phyloP scores from a whole-genome alignment of 1,140 invertebrate genomes.

The Drosophila leontia region DNA sequence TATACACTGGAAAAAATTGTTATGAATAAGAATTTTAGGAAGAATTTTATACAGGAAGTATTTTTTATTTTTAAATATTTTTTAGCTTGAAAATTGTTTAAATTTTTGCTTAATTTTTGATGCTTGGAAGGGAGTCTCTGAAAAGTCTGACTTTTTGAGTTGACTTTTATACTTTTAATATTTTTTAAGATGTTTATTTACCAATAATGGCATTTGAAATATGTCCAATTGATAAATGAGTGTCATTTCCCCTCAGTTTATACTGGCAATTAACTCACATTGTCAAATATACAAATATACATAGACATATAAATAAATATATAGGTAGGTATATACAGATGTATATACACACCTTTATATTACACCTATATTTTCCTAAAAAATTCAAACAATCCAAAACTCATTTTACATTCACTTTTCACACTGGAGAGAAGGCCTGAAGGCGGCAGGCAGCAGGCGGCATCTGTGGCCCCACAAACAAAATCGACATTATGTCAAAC shows the following conservation, averaged over 20 bases:
- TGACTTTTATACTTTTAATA: too few relatives aligned
- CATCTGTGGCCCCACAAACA: conserved; percentile 56
- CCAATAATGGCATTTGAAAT: background rate
- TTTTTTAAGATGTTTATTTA: too few relatives aligned
- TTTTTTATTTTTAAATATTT: background rate
- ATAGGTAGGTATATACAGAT: background rate
- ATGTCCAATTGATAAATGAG: conserved; percentile 24
- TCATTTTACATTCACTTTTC: conserved; percentile 38
- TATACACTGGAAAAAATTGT: background rate
- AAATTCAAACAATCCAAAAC: conserved; percentile 19
- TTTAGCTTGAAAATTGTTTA: background rate
- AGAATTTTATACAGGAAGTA: too few relatives aligned
- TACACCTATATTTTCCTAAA: background rate
- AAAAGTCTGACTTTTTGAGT: too few relatives aligned
- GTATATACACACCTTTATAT: background rate
- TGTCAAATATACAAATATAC: background rate
- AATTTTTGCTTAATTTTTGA: too few relatives aligned
- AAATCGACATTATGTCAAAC: conserved; percentile 72
- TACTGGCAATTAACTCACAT: conserved; percentile 21
- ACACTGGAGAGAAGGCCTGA: background rate
- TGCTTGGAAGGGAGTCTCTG: too few relatives aligned
- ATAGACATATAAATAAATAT: background rate
- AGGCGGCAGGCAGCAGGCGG: conserved; percentile 30
- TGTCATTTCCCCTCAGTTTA: conserved; percentile 16
- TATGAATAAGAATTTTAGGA: background rate